Base-by-base conservation (phyloP, 2,113 vertebrate species). In the Perccottus glenii region DNA sequence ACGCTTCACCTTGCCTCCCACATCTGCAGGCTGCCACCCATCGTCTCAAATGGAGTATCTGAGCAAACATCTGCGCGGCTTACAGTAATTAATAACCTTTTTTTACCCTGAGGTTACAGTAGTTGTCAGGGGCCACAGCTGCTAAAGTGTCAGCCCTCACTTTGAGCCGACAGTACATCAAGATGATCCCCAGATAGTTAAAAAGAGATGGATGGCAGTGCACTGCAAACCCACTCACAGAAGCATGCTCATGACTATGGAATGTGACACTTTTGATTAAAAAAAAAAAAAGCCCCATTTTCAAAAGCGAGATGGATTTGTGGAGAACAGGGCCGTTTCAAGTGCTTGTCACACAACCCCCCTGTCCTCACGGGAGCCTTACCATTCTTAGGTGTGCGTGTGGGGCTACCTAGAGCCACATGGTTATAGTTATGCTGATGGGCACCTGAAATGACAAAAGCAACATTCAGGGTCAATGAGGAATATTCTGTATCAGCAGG, bases 381-480 rank as follows among this genome's bases (percentile, higher is more conserved):
- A 97, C 96, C 96, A 92, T 95, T 95, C 90, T 95, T 95, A 90
- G 95, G 96, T 83, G 95, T 97, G 91, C 95, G 95, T 89, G 94
- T 94, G 66, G 95, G 94, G 91, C 95, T 96, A 94, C 94, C 91
- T 93, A 96, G 90, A 90, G 94, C 93, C 89, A 94, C 93, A 90
- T 97, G 96, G 89, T 97, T 98, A 93, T 96, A 97, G 92, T 92
- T 96, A 93, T 93, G 95, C 73, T 96, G 96, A 88, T 96, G 96
- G 87, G 95, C 93, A 93, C 96, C 96, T 98, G 94, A 81, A 90
- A 92, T 87, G 92, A 95, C 94, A 90, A 89, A 89, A 90, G 84
- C 88, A 93, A 85, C 77, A 71, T 85, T 91, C 62, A 89, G 75
- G 72, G 71, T 71, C 74, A 60, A 79, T 58, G 62, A 75, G 70